phyloP scores from a whole-genome alignment of 35 echinoderm and acorn worm genomes.

The Amphiura filiformis region DNA sequence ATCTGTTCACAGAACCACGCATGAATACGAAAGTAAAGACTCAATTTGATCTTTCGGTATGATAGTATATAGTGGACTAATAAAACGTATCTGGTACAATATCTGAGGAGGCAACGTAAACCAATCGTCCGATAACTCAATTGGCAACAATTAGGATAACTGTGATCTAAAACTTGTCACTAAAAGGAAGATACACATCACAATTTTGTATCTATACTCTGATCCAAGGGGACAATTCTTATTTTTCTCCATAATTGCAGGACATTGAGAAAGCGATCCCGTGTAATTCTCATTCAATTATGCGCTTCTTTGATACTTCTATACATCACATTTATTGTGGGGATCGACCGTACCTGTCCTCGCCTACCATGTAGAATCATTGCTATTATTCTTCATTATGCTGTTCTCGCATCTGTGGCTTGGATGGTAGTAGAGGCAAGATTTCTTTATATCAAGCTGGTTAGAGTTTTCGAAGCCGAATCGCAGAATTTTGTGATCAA shows the following conservation, averaged over 20 bases:
- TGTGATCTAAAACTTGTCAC: no score
- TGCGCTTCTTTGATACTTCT: slow-evolving; percentile 62
- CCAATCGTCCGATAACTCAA: no score
- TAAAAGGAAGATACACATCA: no score
- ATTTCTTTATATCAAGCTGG: slow-evolving; percentile 74
- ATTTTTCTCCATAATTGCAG: slow-evolving; percentile 10
- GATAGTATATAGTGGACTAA: no score
- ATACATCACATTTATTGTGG: slow-evolving; percentile 64
- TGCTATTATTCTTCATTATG: slow-evolving; percentile 81
- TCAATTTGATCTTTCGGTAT: no score
- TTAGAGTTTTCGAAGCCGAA: slow-evolving; percentile 17
- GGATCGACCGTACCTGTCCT: slow-evolving; percentile 40
- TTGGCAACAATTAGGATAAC: no score
- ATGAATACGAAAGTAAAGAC: no score
- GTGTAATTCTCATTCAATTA: slow-evolving; percentile 65
- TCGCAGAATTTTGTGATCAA: neutral
- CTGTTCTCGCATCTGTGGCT: slow-evolving; percentile 53
- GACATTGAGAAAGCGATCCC: slow-evolving; percentile 52
- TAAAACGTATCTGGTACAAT: no score
- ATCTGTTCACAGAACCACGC: no score
- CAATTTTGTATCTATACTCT: no score
- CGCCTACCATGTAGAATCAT: slow-evolving; percentile 11
- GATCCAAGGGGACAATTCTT: neutral
- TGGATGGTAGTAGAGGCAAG: slow-evolving; percentile 91
- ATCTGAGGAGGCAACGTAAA: no score